Evolutionary conservation across 1,140 invertebrate species (phyloP), one percentile per base, ranked within the genome.

Genomic region (Anoplophora glabripennis): DNA sequence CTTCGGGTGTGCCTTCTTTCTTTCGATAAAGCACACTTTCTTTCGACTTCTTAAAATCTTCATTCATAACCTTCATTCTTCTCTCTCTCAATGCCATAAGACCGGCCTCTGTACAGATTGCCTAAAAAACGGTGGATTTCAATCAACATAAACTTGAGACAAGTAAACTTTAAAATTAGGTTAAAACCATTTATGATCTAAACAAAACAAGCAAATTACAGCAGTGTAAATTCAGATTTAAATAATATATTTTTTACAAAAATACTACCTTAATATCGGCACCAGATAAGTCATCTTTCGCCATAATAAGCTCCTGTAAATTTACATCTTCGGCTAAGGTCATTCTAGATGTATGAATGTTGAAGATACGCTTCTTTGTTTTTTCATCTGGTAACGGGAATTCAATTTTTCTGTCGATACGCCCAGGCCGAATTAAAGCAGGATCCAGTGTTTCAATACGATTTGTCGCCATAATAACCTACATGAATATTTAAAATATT

Each of bases 401-500:
- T 78, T 99, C 98, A 64, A 99, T 99, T 79, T 99, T 99, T 46
- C 98, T 84, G 79, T 99, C 98, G 72, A 99, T 99, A 77, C 98
- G 87, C 46, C 98, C 98, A 14, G 98, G 97, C 73, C 98, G 86
- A 76, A 99, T 99, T 2, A 99, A 81, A 37, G 98, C 98, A 37
- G 98, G 98, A 81, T 99, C 98, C 37, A 99, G 79, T 4, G 97
- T 99, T 80, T 99, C 98, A 76, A 99, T 99, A 71, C 98, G 85
- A 78, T 99, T 99, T 36, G 98, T 99, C 10, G 98, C 98, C 98
- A 99, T 99, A 21, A 99, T 92, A 40, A 98, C 95, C 89, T 94
- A 76, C 14, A 80, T 5, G 21, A 5, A 3, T 28, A 28, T 3
- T 28, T 28, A 28, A 28, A 28, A 28, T 28, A 28, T 3, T 28